Evolutionary conservation across 2,888 invertebrate species (phyloP).

Genomic region (Sepiola atlantica): DNA sequence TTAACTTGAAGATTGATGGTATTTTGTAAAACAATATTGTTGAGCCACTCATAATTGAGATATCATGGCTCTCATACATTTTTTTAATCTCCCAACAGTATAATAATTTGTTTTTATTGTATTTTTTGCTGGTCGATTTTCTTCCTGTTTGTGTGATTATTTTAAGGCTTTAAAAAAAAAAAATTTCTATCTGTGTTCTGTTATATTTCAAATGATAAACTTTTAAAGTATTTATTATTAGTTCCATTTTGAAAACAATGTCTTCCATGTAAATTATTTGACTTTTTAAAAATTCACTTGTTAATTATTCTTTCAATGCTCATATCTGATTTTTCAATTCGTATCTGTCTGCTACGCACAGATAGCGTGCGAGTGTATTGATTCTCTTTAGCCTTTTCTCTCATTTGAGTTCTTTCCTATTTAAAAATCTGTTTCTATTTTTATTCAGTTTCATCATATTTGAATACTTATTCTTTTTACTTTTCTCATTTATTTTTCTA

Average conservation of each 20-base stretch:
- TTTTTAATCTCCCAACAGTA: constrained; percentile 22
- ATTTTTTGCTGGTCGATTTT: not conserved
- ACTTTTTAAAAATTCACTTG: too few species aligned
- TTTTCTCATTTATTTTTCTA: too few species aligned
- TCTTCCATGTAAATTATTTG: too few species aligned
- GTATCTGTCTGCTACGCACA: too few species aligned
- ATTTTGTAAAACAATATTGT: constrained; percentile 32
- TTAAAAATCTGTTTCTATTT: too few species aligned
- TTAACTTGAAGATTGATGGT: constrained; percentile 32
- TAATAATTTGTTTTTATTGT: constrained; percentile 32
- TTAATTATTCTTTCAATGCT: too few species aligned
- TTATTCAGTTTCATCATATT: too few species aligned
- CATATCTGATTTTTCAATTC: too few species aligned
- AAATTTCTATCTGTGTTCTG: not conserved
- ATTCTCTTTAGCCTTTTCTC: too few species aligned
- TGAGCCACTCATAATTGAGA: constrained; percentile 13
- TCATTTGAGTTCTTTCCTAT: too few species aligned
- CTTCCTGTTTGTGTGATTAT: not conserved
- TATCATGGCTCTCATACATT: not conserved
- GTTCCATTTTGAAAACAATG: not conserved
- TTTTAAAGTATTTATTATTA: not conserved
- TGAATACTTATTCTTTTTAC: too few species aligned
- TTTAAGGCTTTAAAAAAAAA: not conserved
- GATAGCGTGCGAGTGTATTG: too few species aligned
- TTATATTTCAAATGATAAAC: not conserved